Percentiles rank a stretch among this genome's conserved stretches.
These are phyloP conservation scores for Pandemis cinnamomeana DNA, from an alignment of 2,888 invertebrate genomes.

Conservation along the genomic window DNA sequence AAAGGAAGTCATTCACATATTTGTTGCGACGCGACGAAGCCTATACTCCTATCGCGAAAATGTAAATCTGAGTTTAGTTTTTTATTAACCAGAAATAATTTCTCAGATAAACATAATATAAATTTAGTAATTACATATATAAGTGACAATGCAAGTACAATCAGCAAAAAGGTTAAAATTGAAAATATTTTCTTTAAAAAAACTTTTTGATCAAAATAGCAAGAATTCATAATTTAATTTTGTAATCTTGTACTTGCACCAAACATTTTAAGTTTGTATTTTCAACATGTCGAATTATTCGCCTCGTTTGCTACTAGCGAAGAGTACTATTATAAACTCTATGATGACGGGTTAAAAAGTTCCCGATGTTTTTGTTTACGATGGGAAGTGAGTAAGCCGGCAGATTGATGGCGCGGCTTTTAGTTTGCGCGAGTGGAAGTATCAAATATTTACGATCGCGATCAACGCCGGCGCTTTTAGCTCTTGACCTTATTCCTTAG, in stretches of 20 bases:
- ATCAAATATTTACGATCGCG: conserved; percentile 43
- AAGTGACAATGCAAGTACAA: too few species aligned
- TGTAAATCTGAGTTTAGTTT: too few species aligned
- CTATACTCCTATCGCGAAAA: too few species aligned
- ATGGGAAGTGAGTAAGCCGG: conserved; percentile 70
- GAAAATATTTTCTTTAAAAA: too few species aligned
- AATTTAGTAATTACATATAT: too few species aligned
- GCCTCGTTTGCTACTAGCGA: conserved; percentile 61
- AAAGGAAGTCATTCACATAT: too few species aligned
- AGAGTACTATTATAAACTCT: conserved; percentile 56
- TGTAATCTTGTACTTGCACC: conserved; percentile 32
- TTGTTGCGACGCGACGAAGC: too few species aligned
- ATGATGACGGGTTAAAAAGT: conserved; percentile 78
- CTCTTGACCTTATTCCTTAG: conserved; percentile 42
- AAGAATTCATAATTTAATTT: neutral
- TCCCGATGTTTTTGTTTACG: conserved; percentile 81
- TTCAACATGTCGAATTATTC: conserved; percentile 80
- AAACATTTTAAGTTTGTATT: conserved; percentile 56
- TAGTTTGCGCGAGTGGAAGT: conserved; percentile 59
- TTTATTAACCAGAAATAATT: too few species aligned
- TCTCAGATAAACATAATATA: too few species aligned
- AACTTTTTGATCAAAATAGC: too few species aligned
- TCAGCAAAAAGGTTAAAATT: too few species aligned
- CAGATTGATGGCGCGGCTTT: conserved; percentile 69
- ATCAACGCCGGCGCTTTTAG: conserved; percentile 41